A percentile compares a stretch with the other conserved stretches of the same genome.
These are phyloP conservation scores for Alloplasta piceator DNA, from an alignment of 2,888 invertebrate species.

Conservation along the genomic window DNA sequence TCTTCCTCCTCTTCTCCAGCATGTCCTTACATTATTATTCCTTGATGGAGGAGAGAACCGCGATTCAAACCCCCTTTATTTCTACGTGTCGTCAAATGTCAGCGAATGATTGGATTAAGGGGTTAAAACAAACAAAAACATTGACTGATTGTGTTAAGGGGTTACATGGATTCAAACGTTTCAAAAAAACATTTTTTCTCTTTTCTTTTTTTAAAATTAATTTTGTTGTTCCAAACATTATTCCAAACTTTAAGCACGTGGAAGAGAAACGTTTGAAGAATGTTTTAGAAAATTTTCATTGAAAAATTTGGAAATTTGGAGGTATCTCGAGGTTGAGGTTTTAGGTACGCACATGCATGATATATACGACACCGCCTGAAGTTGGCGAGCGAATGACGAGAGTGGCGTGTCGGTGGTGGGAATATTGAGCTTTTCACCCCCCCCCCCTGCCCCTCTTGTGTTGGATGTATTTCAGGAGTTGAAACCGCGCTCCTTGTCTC, in stretches of 20 bases:
- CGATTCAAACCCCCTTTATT: neutral
- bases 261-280: too few relatives aligned
- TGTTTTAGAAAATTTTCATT: too few relatives aligned
- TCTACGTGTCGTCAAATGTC: neutral
- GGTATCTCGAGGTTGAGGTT: constrained; percentile 38
- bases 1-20: neutral
- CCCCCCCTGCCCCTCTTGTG: too few relatives aligned
- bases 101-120: too few relatives aligned
- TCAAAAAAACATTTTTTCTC: neutral
- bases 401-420: constrained; percentile 62
- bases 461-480: constrained; percentile 63
- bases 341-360: constrained; percentile 4
- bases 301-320: too few relatives aligned
- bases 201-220: too few relatives aligned
- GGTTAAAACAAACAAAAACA: too few relatives aligned
- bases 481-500: constrained; percentile 12
- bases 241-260: too few relatives aligned
- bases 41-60: neutral
- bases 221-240: too few relatives aligned
- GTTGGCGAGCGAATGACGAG: constrained; percentile 35
- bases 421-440: constrained; percentile 57
- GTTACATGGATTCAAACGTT: too few relatives aligned
- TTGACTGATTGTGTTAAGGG: too few relatives aligned
- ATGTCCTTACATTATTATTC: neutral
- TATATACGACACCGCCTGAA: neutral